Conservation (phyloP, 2,113 vertebrate species). For the Lutjanus erythropterus region DNA sequence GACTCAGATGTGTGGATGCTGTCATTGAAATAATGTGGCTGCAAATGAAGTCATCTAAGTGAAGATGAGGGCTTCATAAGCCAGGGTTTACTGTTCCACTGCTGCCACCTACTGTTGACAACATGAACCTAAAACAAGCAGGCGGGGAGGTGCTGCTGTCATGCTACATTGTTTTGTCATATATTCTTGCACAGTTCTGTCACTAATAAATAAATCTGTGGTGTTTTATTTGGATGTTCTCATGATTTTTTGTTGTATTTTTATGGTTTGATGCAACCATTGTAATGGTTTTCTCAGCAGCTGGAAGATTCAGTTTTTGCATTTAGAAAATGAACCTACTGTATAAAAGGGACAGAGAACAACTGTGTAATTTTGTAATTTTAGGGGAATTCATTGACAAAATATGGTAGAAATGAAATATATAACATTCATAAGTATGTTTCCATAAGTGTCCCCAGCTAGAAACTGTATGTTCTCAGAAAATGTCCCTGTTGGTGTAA, state of each 20-base stretch:
- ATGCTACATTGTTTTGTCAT: background rate
- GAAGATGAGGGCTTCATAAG: background rate
- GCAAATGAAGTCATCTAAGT: slow-evolving; percentile 58
- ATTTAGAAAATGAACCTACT: background rate
- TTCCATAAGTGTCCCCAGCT: no score
- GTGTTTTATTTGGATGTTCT: background rate
- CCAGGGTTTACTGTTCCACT: slow-evolving; percentile 11
- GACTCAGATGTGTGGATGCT: slow-evolving; percentile 1
- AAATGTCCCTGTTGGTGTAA: no score
- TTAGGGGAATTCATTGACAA: no score
- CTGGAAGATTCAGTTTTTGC: no score
- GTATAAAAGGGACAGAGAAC: no score
- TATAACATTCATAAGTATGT: no score
- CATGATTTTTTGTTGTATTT: background rate
- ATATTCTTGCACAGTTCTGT: background rate
- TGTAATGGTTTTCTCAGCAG: background rate
- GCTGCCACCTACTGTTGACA: slow-evolving; percentile 70
- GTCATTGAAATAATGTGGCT: slow-evolving; percentile 44
- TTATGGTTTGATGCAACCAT: background rate
- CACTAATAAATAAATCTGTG: background rate
- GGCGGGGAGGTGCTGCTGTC: background rate
- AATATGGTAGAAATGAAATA: no score
- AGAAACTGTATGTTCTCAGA: no score
- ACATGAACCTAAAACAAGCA: background rate
- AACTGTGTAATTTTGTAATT: no score